Evolutionary conservation across 2,113 vertebrate species (phyloP).

Genomic region (Athene cunicularia): DNA sequence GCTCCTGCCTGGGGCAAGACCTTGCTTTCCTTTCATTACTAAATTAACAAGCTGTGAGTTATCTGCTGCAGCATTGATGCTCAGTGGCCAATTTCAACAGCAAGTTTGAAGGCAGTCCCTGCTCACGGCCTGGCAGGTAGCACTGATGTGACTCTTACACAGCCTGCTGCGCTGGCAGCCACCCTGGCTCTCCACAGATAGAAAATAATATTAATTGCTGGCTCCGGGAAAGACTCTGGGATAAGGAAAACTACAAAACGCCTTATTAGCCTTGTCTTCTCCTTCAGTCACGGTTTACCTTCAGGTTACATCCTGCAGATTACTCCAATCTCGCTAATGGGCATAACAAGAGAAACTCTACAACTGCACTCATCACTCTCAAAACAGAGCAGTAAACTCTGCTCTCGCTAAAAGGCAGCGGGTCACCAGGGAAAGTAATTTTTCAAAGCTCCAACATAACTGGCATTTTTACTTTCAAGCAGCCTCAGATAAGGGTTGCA

Average conservation of each 20-base stretch:
- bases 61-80: background rate
- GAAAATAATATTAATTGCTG: conserved; percentile 47
- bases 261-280: conserved; percentile 23
- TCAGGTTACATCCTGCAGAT: conserved; percentile 22
- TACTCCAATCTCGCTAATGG: conserved; percentile 62
- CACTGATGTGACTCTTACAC: background rate
- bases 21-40: background rate
- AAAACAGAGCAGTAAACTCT: conserved; percentile 43
- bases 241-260: conserved; percentile 30
- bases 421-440: conserved; percentile 65
- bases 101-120: conserved; percentile 3
- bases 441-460: conserved; percentile 68
- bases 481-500: conserved; percentile 48
- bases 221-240: background rate
- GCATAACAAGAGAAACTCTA: conserved; percentile 48
- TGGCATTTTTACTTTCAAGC: conserved; percentile 60
- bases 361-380: conserved; percentile 54
- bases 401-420: conserved; percentile 52
- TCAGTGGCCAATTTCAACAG: background rate
- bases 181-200: background rate
- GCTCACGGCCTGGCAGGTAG: background rate
- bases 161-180: background rate
- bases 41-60: background rate
- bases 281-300: conserved; percentile 57
- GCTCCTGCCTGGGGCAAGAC: background rate